phyloP scores from a whole-genome alignment of 2,797 vertebrate species.

The Thunnus albacares region DNA sequence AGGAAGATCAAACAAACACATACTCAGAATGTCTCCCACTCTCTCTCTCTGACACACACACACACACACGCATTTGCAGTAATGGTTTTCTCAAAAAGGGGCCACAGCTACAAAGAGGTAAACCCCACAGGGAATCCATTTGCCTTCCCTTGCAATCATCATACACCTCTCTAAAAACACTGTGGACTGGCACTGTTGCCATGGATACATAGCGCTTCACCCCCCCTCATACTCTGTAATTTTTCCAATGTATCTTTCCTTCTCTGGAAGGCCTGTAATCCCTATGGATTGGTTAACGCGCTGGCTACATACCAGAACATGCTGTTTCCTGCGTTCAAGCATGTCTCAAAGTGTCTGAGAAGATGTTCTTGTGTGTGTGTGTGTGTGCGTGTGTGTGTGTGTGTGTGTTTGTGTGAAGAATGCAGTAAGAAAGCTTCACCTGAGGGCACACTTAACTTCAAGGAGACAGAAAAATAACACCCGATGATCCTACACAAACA shows the following conservation, averaged over 20 bases:
- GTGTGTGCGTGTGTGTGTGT: slow-evolving; percentile 26
- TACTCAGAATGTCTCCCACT: too few species aligned
- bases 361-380: slow-evolving; percentile 28
- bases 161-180: slow-evolving; percentile 64
- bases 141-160: slow-evolving; percentile 65
- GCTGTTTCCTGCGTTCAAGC: slow-evolving; percentile 52
- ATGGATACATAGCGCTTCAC: slow-evolving; percentile 55
- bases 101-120: slow-evolving; percentile 59
- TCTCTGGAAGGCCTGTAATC: slow-evolving; percentile 35
- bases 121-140: slow-evolving; percentile 75
- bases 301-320: slow-evolving; percentile 50
- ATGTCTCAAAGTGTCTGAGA: slow-evolving; percentile 4
- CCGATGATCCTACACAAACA: slow-evolving; percentile 24
- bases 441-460: slow-evolving; percentile 48
- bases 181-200: slow-evolving; percentile 37
- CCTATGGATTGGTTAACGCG: slow-evolving; percentile 25
- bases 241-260: slow-evolving; percentile 33
- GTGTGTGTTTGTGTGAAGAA: slow-evolving; percentile 46
- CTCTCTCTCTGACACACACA: not conserved
- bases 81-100: slow-evolving; percentile 61
- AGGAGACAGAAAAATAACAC: slow-evolving; percentile 43
- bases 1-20: slow-evolving; percentile 25
- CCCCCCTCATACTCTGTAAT: slow-evolving; percentile 16
- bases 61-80: slow-evolving; percentile 43
- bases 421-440: slow-evolving; percentile 58